These are phyloP conservation scores for Drosophila ogumai DNA, from an alignment of 1,140 invertebrate species.

Conservation along the genomic window DNA sequence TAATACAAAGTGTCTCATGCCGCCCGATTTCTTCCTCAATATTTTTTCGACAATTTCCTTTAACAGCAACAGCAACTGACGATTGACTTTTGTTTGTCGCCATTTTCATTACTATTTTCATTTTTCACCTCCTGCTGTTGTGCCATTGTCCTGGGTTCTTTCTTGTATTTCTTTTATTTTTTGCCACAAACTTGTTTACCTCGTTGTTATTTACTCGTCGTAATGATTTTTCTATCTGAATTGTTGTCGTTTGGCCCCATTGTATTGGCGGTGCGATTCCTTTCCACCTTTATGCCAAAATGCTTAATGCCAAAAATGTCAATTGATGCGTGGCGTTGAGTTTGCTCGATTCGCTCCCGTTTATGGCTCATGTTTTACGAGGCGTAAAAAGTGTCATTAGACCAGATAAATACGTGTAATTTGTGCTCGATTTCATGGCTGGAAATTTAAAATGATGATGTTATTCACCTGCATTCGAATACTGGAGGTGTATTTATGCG, in stretches of 20 bases:
- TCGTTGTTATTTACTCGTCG: conserved; percentile 54
- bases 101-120: conserved; percentile 75
- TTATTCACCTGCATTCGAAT: conserved; percentile 13
- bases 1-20: conserved; percentile 67
- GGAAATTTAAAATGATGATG: conserved; percentile 32
- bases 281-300: conserved; percentile 51
- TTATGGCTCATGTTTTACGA: conserved; percentile 66
- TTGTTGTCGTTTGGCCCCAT: conserved; percentile 27
- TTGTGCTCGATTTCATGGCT: conserved; percentile 27
- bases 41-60: conserved; percentile 54
- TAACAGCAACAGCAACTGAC: conserved; percentile 43
- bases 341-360: conserved; percentile 29
- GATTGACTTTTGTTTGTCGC: conserved; percentile 67
- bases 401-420: conserved; percentile 47
- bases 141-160: conserved; percentile 6
- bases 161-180: conserved; percentile 7
- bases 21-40: conserved; percentile 42
- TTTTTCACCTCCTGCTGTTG: conserved; percentile 45
- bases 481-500: neutral
- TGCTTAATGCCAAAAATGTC: conserved; percentile 44
- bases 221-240: conserved; percentile 67
- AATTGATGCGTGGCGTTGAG: conserved; percentile 39
- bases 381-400: conserved; percentile 70
- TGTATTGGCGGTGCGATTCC: conserved; percentile 13
- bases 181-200: conserved; percentile 58